These are phyloP conservation scores for Bujurquina vittata DNA, from an alignment of 2,113 vertebrate species.

Conservation along the genomic window DNA sequence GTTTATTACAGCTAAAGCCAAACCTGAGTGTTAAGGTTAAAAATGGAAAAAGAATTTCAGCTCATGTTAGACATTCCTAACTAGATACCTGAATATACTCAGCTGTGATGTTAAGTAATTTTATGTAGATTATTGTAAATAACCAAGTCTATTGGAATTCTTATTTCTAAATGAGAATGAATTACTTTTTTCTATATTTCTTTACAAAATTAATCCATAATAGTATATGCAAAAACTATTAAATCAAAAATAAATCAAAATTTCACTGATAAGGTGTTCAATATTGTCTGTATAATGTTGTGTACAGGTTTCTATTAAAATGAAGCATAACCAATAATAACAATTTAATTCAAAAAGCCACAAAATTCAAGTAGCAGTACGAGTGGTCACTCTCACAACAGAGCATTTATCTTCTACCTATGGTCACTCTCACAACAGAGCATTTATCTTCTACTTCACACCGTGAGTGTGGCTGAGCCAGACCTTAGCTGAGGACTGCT, in stretches of 20 bases:
- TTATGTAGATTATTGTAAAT: not conserved
- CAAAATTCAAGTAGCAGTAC: not conserved
- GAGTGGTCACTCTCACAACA: not conserved
- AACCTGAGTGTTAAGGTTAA: not conserved
- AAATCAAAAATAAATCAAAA: too few species aligned
- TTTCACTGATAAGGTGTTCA: not conserved
- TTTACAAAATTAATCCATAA: not conserved
- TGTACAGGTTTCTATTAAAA: not conserved
- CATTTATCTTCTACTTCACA: conserved; percentile 8
- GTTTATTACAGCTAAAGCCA: not conserved
- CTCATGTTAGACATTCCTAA: not conserved
- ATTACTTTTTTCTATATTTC: not conserved
- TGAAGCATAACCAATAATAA: not conserved
- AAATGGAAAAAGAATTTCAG: not conserved
- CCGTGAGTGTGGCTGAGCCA: not conserved
- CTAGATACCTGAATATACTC: not conserved
- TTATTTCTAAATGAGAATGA: not conserved
- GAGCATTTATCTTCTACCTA: conserved; percentile 5
- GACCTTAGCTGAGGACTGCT: not conserved
- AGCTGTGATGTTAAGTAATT: not conserved
- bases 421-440: not conserved
- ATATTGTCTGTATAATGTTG: not conserved
- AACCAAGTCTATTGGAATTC: not conserved
- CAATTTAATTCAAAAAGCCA: not conserved
- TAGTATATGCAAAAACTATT: not conserved